phyloP scores from a whole-genome alignment of 2,888 invertebrate genomes.

The Nephrotoma guestfalica region DNA sequence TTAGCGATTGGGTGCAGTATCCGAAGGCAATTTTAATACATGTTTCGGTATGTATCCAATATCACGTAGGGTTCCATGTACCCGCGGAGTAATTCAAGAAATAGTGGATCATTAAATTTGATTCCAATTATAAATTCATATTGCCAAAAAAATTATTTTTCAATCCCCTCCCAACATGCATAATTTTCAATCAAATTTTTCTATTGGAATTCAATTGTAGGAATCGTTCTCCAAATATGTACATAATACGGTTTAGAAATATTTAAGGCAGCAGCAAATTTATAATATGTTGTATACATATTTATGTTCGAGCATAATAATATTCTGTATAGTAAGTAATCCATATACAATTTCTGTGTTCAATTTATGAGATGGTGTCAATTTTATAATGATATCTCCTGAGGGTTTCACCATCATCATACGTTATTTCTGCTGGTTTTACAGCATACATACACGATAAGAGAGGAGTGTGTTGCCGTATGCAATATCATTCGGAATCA shows the following conservation, averaged over 20 bases:
- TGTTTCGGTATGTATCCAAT: not conserved
- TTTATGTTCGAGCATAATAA: not conserved
- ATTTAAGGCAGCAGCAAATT: not conserved
- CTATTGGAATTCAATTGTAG: not conserved
- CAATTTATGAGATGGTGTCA: constrained; percentile 3
- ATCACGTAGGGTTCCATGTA: not conserved
- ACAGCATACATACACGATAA: not conserved
- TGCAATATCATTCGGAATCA: not conserved
- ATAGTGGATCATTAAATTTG: not conserved
- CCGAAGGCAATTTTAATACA: not conserved
- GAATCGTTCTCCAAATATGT: not conserved
- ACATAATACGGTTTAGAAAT: not conserved
- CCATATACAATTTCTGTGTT: not conserved
- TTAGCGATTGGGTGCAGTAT: not conserved
- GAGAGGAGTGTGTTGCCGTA: not conserved
- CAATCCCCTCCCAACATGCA: not conserved
- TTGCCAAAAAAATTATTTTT: not conserved
- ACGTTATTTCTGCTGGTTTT: not conserved
- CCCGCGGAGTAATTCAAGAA: not conserved
- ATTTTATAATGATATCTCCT: constrained; percentile 3
- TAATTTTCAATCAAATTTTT: not conserved
- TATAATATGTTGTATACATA: not conserved
- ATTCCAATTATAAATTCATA: not conserved
- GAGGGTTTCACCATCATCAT: not conserved
- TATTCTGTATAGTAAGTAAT: not conserved